phyloP scores from a whole-genome alignment of 2,113 vertebrate genomes.

The Cardinalis cardinalis region DNA sequence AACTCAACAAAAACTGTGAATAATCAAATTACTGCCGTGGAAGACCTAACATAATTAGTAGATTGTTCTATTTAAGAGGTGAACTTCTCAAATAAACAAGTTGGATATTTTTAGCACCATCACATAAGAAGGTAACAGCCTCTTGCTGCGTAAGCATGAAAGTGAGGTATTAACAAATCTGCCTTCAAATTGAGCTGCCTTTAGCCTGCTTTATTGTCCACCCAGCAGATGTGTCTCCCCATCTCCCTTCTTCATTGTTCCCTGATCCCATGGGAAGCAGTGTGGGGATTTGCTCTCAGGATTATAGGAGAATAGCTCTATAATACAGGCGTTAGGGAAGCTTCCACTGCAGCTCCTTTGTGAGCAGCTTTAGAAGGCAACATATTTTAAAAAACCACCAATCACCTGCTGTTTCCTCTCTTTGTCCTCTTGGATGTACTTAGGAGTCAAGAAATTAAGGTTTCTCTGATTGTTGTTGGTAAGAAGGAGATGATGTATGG shows the following conservation, averaged over 20 bases:
- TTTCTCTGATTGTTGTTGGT: rapidly evolving
- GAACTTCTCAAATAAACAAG: neutral
- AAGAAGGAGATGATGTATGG: neutral
- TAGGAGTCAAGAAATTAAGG: neutral
- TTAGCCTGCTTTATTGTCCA: neutral
- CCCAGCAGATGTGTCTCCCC: neutral
- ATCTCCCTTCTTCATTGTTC: neutral
- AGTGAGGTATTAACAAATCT: neutral
- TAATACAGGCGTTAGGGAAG: neutral
- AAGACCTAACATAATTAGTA: neutral
- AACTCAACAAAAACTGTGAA: neutral
- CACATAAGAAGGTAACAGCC: neutral
- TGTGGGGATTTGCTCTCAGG: neutral
- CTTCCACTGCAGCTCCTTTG: neutral
- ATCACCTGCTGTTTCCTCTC: neutral
- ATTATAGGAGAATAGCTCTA: neutral
- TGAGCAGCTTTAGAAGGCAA: neutral
- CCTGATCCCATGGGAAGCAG: neutral
- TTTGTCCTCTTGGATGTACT: neutral
- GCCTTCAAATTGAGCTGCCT: neutral
- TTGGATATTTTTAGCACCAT: neutral
- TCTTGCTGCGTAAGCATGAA: neutral
- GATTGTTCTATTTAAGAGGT: neutral
- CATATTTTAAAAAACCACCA: neutral
- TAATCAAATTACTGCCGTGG: neutral